Evolutionary conservation across 2,113 vertebrate species (phyloP), one percentile per base, ranked within the genome.

Genomic region (Ptychochromis oligacanthus): DNA sequence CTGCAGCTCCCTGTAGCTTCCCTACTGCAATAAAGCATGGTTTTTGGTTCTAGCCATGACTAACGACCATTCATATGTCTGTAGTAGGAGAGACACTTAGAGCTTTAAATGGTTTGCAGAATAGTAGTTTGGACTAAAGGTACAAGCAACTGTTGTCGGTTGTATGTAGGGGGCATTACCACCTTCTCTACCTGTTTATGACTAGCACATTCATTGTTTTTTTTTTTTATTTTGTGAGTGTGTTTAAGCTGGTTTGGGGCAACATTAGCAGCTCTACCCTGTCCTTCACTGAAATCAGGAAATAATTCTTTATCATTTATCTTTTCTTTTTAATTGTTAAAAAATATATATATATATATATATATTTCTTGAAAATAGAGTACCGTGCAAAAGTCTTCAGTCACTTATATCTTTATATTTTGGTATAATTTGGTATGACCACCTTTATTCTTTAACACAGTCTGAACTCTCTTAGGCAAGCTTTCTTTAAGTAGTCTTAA

Each of bases 1-100:
- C 59, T 79, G 80, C 43, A 60, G 76, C 24, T 76, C 77, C 61
- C 60, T 31, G 55, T 22, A 72, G 40, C 31, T 38, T 72, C 38
- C 31, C 54, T 59, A 46, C 0, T 18, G 62, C 55, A 59, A 72
- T 57, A 28, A 83, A 57, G 17, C 65, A 59, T 56, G 24, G 22
- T 56, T n/a, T 36, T 70, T 20, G 24, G 43, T 52, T 49, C 10
- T 70, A 13, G 36, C n/a, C 38, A 43, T 77, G 55, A 67, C 24
- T 72, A 17, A 70, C 38, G 3, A 0, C 28, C 28, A 24, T 70
- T 56, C 4, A 24, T 40, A n/a, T n/a, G n/a, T n/a, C n/a, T n/a
- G n/a, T n/a, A n/a, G n/a, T n/a, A n/a, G n/a, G n/a, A n/a, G n/a
- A n/a, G n/a, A n/a, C n/a, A n/a, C n/a, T n/a, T n/a, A n/a, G n/a